Evolutionary conservation across 2,888 invertebrate species (phyloP), one percentile per base, ranked within the genome.

Genomic region (Furcula furcula): DNA sequence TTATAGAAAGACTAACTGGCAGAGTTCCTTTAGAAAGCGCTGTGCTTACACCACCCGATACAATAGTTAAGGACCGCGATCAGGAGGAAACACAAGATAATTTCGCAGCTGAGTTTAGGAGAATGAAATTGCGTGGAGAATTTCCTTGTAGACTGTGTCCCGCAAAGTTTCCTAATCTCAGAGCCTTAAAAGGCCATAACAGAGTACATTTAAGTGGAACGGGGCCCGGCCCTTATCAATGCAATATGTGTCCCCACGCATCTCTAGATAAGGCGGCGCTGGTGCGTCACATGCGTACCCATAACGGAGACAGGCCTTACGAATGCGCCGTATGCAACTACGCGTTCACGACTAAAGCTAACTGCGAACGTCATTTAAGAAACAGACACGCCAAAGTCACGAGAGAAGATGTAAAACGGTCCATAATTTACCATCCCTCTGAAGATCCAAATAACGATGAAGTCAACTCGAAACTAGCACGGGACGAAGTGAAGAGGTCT

Each of bases 271-370:
- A 98, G 77, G 95, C 96, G 11, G 97, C 97, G 2, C 83, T 98
- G 30, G 94, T 96, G 5, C 92, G 97, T 11, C 98, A 98, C 67
- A 94, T 98, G 92, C 91, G 98, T 25, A 96, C 96, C 0, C 98
- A 98, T 81, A 98, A 97, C 67, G 98, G 98, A 0, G 98, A 98
- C 62, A 91, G 98, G 7, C 98, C 98, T 0, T 98, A 96, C 70
- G 97, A 97, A 75, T 98, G 98, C 69, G 93, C 94, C 0, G 91
- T 98, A n/a, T 98, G 98, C 77, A 96, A 96, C 65, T 98, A 97
- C 68, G 97, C 98, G 2, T 98, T 98, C 77, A 98, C 98, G 14
- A 98, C 98, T 0, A 98, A 98, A 85, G 98, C 98, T 1, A 98
- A 98, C 72, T 98, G 98, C 75, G 98, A 98, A 81, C 91, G 98